These are phyloP conservation scores for Monochamus saltuarius DNA, from an alignment of 1,140 invertebrate species.

Conservation along the genomic window DNA sequence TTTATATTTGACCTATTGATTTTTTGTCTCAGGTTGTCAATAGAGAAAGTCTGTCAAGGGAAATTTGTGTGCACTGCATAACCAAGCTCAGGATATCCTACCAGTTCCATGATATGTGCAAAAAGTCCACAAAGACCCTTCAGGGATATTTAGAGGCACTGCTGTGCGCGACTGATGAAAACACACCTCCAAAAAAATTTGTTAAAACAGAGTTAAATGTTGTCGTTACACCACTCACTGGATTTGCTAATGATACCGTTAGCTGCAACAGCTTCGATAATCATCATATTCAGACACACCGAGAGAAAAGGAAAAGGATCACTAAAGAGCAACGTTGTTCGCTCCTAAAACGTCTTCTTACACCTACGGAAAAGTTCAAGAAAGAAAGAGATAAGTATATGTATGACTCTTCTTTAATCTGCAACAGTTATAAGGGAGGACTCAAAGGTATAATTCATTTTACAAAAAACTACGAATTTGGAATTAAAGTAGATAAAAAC, in stretches of 20 bases:
- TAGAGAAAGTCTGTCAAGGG: constrained; percentile 40
- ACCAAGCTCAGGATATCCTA: constrained; percentile 46
- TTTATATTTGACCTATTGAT: constrained; percentile 45
- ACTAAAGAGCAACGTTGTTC: constrained; percentile 45
- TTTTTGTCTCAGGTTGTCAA: constrained; percentile 45
- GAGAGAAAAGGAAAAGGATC: constrained; percentile 38
- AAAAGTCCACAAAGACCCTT: constrained; percentile 45
- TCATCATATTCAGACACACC: background rate
- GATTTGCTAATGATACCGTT: too few relatives aligned
- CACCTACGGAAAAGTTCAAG: constrained; percentile 31
- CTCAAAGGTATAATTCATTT: constrained; percentile 44
- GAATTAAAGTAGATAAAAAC: constrained; percentile 36
- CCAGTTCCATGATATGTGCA: constrained; percentile 47
- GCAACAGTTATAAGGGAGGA: constrained; percentile 29
- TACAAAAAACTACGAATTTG: constrained; percentile 47
- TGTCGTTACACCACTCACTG: constrained; percentile 26
- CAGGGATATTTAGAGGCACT: constrained; percentile 44
- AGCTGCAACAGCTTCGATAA: too few relatives aligned
- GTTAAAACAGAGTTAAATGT: constrained; percentile 42
- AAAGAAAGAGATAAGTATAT: constrained; percentile 30
- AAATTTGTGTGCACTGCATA: constrained; percentile 45
- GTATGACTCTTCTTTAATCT: background rate
- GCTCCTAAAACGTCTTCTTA: constrained; percentile 42
- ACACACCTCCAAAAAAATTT: constrained; percentile 33
- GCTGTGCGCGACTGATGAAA: constrained; percentile 28